Conservation (phyloP, 2,797 vertebrate genomes). For the Anableps anableps region DNA sequence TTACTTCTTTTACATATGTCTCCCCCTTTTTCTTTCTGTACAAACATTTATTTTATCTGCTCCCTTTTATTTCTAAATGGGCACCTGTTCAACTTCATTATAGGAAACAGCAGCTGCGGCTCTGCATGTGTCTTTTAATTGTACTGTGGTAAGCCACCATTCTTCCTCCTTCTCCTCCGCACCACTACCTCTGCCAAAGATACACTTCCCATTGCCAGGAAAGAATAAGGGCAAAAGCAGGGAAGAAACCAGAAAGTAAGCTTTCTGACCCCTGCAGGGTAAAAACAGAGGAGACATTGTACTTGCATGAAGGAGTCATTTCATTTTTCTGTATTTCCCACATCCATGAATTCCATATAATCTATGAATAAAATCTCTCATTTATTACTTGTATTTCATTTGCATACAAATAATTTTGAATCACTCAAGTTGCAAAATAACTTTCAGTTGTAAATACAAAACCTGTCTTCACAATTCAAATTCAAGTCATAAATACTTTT, state of each 20-base stretch:
- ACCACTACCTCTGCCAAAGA: slow-evolving; percentile 61
- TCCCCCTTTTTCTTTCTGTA: background rate
- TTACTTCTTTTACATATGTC: background rate
- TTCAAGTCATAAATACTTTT: background rate
- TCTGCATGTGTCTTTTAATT: slow-evolving; percentile 31
- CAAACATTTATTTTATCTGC: background rate
- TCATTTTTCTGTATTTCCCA: background rate
- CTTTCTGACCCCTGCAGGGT: slow-evolving; percentile 49
- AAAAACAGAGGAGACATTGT: slow-evolving; percentile 72
- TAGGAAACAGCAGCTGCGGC: slow-evolving; percentile 4
- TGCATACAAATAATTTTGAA: background rate
- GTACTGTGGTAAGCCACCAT: slow-evolving; percentile 42
- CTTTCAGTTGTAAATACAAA: background rate
- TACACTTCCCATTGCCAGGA: slow-evolving; percentile 67
- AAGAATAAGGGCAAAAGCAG: slow-evolving; percentile 36
- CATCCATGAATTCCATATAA: slow-evolving; percentile 5
- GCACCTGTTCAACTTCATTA: slow-evolving; percentile 43
- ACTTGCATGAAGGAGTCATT: slow-evolving; percentile 20
- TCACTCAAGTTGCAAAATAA: background rate
- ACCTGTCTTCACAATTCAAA: background rate
- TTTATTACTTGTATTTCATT: background rate
- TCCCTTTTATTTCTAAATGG: background rate
- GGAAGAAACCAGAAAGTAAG: slow-evolving; percentile 57
- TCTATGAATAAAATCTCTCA: background rate
- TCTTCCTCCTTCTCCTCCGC: slow-evolving; percentile 39